These are phyloP conservation scores for Halictus quadricinctus DNA, from an alignment of 2,888 invertebrate genomes.

Conservation along the genomic window DNA sequence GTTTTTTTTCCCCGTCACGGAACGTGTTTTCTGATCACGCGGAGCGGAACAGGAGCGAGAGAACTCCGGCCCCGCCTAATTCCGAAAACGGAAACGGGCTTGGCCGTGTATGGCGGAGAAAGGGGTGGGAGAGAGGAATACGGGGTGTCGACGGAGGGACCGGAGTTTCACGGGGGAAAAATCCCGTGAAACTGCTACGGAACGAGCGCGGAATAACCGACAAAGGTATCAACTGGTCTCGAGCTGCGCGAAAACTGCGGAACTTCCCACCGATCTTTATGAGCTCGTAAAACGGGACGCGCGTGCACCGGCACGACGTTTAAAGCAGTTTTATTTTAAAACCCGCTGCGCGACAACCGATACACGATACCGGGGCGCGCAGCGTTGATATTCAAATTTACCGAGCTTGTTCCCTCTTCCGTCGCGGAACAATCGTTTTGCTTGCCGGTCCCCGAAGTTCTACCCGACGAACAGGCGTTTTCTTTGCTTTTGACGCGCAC, in stretches of 20 bases:
- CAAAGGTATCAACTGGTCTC: constrained; percentile 18
- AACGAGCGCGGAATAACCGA: constrained; percentile 23
- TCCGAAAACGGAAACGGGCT: neutral
- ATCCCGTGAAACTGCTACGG: constrained; percentile 13
- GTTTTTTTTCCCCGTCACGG: neutral
- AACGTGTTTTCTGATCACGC: neutral
- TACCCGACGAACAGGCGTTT: neutral
- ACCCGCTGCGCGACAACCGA: constrained; percentile 3
- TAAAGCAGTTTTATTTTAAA: constrained; percentile 9
- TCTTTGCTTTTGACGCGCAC: neutral
- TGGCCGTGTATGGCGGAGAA: neutral
- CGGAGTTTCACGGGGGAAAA: neutral
- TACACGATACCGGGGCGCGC: neutral
- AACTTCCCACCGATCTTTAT: constrained; percentile 15
- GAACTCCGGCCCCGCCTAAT: neutral
- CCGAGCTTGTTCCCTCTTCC: neutral
- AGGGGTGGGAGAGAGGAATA: neutral
- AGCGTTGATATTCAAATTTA: constrained; percentile 5
- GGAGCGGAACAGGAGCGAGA: neutral
- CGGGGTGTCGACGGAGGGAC: neutral
- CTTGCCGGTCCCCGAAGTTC: neutral
- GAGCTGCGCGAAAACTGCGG: constrained; percentile 18
- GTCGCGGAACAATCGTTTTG: neutral
- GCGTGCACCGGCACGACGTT: constrained; percentile 14
- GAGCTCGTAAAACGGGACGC: constrained; percentile 18